Conservation (phyloP, 2,797 vertebrate species). For the Acrossocheilus wenchowensis region DNA sequence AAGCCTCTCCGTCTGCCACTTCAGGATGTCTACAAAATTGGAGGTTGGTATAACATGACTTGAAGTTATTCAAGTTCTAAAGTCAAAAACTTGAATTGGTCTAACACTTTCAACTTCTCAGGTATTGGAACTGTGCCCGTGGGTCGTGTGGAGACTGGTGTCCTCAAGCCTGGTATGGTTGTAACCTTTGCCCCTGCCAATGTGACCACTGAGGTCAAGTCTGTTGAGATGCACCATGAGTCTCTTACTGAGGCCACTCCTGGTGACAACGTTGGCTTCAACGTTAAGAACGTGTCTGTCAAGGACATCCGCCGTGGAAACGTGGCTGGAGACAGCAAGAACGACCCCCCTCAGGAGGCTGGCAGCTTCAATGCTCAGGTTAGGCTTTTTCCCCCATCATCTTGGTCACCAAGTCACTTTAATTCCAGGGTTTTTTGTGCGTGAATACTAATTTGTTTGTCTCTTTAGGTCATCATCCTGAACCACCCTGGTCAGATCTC, state of each 20-base stretch:
- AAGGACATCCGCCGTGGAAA: conserved; percentile 73
- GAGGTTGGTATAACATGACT: conserved; percentile 51
- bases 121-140: conserved; percentile 72
- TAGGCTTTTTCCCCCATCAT: not conserved
- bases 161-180: conserved; percentile 68
- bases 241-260: conserved; percentile 66
- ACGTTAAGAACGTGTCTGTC: conserved; percentile 71
- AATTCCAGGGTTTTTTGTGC: too few relatives aligned
- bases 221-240: conserved; percentile 72
- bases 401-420: not conserved
- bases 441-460: not conserved
- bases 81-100: not conserved
- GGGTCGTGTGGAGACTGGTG: conserved; percentile 69
- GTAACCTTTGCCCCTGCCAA: conserved; percentile 68
- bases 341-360: conserved; percentile 67
- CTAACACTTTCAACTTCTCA: not conserved
- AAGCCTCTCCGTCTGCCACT: conserved; percentile 72
- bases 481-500: conserved; percentile 70
- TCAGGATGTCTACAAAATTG: conserved; percentile 73
- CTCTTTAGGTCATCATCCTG: conserved; percentile 69
- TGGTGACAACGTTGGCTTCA: conserved; percentile 71
- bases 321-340: conserved; percentile 73
- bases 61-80: fast-evolving
- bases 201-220: conserved; percentile 70
- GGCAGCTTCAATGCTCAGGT: conserved; percentile 69